Conservation (phyloP, 1,140 invertebrate genomes). For the Drosophila erecta region DNA sequence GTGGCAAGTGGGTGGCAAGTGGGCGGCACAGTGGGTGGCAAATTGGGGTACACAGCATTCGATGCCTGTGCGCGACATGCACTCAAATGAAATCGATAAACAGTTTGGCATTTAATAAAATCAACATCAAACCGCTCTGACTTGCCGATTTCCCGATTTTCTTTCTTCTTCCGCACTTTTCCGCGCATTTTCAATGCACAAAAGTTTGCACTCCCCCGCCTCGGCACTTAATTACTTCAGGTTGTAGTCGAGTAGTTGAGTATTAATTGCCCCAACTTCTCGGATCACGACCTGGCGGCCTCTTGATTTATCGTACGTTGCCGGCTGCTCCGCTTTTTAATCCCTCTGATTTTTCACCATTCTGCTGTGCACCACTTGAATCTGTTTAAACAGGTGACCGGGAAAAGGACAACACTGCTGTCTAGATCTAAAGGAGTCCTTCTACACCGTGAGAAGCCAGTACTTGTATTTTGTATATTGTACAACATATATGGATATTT, state of each 20-base stretch:
- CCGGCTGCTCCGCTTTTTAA: slow-evolving; percentile 7
- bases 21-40: neutral
- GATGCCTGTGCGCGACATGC: slow-evolving; percentile 65
- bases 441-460: neutral
- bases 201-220: slow-evolving; percentile 11
- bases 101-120: slow-evolving; percentile 71
- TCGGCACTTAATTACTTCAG: slow-evolving; percentile 35
- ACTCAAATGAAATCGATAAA: slow-evolving; percentile 69
- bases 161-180: neutral
- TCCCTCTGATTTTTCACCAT: slow-evolving; percentile 2
- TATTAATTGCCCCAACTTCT: slow-evolving; percentile 21
- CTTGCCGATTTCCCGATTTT: neutral
- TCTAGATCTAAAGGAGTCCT: neutral
- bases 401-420: neutral
- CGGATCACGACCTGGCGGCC: neutral
- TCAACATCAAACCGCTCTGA: slow-evolving; percentile 44
- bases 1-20: neutral
- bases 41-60: neutral
- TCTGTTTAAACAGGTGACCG: slow-evolving; percentile 12
- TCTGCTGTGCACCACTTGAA: slow-evolving; percentile 6
- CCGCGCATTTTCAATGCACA: slow-evolving; percentile 2
- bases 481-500: no score
- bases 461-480: no score
- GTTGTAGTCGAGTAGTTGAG: slow-evolving; percentile 17
- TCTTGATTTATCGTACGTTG: slow-evolving; percentile 17